Evolutionary conservation across 1,140 invertebrate species (phyloP).

Genomic region (Drosophila bocqueti): DNA sequence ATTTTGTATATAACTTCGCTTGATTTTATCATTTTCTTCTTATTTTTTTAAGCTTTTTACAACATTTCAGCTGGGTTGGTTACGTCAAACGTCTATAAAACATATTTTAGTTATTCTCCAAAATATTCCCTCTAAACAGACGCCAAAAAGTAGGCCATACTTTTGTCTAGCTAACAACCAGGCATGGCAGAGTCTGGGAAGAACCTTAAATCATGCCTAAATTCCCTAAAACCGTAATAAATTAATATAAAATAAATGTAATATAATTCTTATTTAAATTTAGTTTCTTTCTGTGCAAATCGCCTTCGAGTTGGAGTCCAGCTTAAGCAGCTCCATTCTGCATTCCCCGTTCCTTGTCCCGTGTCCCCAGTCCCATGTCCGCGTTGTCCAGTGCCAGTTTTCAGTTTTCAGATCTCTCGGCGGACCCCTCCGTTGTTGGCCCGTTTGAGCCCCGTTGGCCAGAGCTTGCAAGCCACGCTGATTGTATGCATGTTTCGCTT

Average conservation of each 20-base stretch:
- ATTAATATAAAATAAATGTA: too few species aligned
- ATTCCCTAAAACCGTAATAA: neutral
- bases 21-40: neutral
- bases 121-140: neutral
- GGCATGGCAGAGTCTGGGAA: neutral
- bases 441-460: neutral
- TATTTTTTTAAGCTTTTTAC: neutral
- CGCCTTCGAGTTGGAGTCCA: conserved; percentile 28
- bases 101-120: too few species aligned
- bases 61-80: neutral
- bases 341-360: conserved; percentile 40
- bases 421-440: neutral
- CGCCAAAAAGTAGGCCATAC: too few species aligned
- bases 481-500: conserved; percentile 83
- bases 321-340: conserved; percentile 57
- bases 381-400: conserved; percentile 21
- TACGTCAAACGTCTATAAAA: neutral
- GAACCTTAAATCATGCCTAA: neutral
- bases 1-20: neutral
- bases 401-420: conserved; percentile 15
- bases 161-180: neutral
- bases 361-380: conserved; percentile 9
- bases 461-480: conserved; percentile 50
- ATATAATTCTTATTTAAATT: too few species aligned
- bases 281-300: conserved; percentile 3